Base-by-base conservation (phyloP, 1,140 invertebrate species). In the Caenorhabditis inopinata region DNA sequence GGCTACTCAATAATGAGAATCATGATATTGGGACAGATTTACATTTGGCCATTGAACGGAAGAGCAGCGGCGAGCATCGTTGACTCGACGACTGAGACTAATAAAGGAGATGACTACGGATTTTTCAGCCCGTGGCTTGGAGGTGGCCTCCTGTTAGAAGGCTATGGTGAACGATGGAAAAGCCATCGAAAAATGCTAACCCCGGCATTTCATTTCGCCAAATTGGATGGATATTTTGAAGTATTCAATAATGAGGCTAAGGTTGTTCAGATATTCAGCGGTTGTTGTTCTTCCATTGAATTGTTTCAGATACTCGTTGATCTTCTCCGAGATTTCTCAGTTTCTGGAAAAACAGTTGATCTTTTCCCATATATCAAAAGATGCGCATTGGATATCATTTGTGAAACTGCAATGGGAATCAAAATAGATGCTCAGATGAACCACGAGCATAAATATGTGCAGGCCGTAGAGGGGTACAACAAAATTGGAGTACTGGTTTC, bases 181-280 rank as follows among this genome's bases (percentile, higher is more conserved):
- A 84, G 87, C 0, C 89, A 94, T 14, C 90, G 94, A 75, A 94
- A 95, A 90, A 92, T 96, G 87, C 93, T 96, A 14, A 96, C 94
- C 1, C 94, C 95, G 27, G 92, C 94, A 0, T 96, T 96, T 88
- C 95, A 96, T 89, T 95, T 95, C 85, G 92, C 92, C 77, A 94
- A 96, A 62, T 89, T 96, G 51, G 92, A 95, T 80, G 92, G 94
- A 82, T 96, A 95, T 85, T 87, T 94, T 11, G 92, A 92, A 25
- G 91, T 94, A 0, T 94, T 96, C 87, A 93, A 93, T 83, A 92
- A 93, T 82, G 93, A 95, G 83, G 91, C 92, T 32, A 89, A 91
- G 6, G 90, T 92, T 16, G 14, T 42, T 42, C 38, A 42, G 14
- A 7, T 42, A n/a, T n/a, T n/a, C n/a, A 47, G 23, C 9, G n/a